Base-by-base conservation (phyloP, 2,113 vertebrate genomes). In the Labeo catla region DNA sequence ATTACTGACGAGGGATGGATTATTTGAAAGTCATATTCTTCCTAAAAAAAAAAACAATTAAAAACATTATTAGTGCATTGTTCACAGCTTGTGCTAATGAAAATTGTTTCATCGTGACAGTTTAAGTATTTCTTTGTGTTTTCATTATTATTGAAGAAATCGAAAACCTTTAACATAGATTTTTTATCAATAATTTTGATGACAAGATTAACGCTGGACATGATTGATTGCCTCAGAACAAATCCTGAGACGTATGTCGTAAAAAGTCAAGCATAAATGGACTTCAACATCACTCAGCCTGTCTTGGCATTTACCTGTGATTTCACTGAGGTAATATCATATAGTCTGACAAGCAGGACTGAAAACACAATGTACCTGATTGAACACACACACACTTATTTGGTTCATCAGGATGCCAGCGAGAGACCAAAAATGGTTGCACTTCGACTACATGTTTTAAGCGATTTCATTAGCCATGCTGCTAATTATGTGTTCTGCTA, bases 401-500 rank as follows among this genome's bases (percentile, higher is more conserved):
- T 34, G 16, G 45, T 39, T 86, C 7, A 54, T 77, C 19, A 47
- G 16, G 59, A 8, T 66, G 13, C 45, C 57, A 65, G 5, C 43
- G 9, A 47, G 49, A 11, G 57, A 81, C 72, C 6, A 59, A 45
- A 86, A 77, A 84, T 1, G 70, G 89, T 86, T 61, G 36, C 78
- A 78, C 65, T 86, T 86, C 16, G 61, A 49, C 57, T n/a, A 50
- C 13, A 85, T 43, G 72, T 86, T 83, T 89, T 87, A 83, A 36
- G 80, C 76, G 49, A 63, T 88, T 90, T 87, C 68, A 87, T 88
- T 86, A 87, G 85, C 83, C 57, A 12, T 73, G 23, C 57, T 86
- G 87, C 65, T 88, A 90, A 88, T 88, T 90, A 80, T 70, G 68
- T 86, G 81, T 88, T 86, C 82, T 34, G 85, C 54, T 87, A 79